phyloP scores from a whole-genome alignment of 1,140 invertebrate species.

The Scaptomyza pallida region DNA sequence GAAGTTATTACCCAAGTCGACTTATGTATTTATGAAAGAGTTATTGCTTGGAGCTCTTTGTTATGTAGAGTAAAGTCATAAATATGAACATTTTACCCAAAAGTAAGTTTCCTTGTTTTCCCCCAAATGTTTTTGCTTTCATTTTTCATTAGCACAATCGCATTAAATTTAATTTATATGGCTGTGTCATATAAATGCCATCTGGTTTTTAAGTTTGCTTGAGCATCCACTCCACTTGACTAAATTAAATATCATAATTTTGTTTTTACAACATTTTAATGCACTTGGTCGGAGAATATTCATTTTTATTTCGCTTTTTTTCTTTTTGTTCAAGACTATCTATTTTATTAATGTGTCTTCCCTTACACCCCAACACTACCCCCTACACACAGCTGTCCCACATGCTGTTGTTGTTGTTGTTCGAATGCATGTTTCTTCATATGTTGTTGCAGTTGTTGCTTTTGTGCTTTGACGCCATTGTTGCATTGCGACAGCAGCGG shows the following conservation, averaged over 20 bases:
- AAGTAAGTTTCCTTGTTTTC: background rate
- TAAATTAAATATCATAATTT: slow-evolving; percentile 74
- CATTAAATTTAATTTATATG: slow-evolving; percentile 41
- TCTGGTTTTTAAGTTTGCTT: slow-evolving; percentile 42
- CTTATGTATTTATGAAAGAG: too few relatives aligned
- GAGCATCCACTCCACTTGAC: slow-evolving; percentile 49
- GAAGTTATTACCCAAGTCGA: slow-evolving; percentile 10
- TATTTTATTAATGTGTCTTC: slow-evolving; percentile 46
- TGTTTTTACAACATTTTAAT: slow-evolving; percentile 71
- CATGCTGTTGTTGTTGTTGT: slow-evolving; percentile 49
- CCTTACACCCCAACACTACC: slow-evolving; percentile 6
- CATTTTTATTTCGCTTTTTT: too few relatives aligned
- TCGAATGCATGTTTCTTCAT: slow-evolving; percentile 35
- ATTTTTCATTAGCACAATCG: slow-evolving; percentile 27
- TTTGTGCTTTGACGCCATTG: slow-evolving; percentile 70
- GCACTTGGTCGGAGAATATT: slow-evolving; percentile 52
- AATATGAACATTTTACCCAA: too few relatives aligned
- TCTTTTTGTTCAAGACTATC: slow-evolving; percentile 29
- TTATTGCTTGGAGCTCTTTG: background rate
- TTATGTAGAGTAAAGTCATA: too few relatives aligned
- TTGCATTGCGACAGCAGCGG: slow-evolving; percentile 45
- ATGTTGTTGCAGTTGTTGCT: slow-evolving; percentile 39
- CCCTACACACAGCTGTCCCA: slow-evolving; percentile 54
- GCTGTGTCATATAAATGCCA: slow-evolving; percentile 42
- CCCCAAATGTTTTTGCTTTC: background rate